These are phyloP conservation scores for Pocillopora verrucosa DNA, from an alignment of 64 coral and sea anemone species.

Conservation along the genomic window DNA sequence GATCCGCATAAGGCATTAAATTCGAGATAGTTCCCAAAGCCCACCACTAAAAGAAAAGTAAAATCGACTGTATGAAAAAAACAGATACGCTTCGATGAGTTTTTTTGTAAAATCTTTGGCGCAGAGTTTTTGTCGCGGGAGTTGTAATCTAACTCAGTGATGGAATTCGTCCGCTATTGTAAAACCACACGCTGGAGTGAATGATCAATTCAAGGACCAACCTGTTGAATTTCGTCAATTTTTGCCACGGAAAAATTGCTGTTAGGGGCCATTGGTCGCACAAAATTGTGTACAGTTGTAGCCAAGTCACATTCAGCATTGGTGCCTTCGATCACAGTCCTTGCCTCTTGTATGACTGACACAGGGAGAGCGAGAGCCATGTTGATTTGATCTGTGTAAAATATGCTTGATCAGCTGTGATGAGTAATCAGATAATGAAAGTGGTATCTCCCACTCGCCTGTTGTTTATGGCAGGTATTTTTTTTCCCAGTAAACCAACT, in stretches of 20 bases:
- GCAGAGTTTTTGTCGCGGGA: not conserved
- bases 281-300: conserved; percentile 40
- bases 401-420: conserved; percentile 39
- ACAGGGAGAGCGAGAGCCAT: conserved; percentile 69
- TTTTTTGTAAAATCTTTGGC: not conserved
- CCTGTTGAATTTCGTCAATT: conserved; percentile 39
- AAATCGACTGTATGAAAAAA: not conserved
- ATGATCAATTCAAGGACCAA: conserved; percentile 1
- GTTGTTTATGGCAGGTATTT: not conserved
- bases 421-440: conserved; percentile 30
- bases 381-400: conserved; percentile 4
- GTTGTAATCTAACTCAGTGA: not conserved
- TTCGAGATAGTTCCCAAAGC: not conserved
- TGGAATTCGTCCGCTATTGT: conserved; percentile 8
- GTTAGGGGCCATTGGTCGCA: not conserved
- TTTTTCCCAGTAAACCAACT: not conserved
- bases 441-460: conserved; percentile 5
- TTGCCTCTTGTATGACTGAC: conserved; percentile 62
- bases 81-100: conserved; percentile 1
- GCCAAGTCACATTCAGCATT: conserved; percentile 22
- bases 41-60: not conserved
- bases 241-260: not conserved
- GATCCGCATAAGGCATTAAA: not conserved
- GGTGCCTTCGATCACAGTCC: conserved; percentile 52
- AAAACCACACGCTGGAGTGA: not conserved